Conservation (phyloP, 1,140 invertebrate genomes). For the Bombus waltoni region DNA sequence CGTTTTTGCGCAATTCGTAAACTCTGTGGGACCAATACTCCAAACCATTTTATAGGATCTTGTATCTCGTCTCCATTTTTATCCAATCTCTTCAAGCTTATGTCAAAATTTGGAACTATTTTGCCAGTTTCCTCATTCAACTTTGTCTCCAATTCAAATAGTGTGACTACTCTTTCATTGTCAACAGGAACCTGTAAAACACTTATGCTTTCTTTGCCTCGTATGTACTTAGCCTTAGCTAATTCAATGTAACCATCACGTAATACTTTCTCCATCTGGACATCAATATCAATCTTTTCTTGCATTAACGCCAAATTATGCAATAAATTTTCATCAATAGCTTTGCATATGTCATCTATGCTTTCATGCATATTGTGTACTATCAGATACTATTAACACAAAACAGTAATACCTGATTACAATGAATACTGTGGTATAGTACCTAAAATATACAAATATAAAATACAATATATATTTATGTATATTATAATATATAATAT, state of each 20-base stretch:
- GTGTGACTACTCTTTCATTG: conserved; percentile 79
- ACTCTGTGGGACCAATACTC: conserved; percentile 88
- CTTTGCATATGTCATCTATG: conserved; percentile 78
- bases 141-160: conserved; percentile 84
- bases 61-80: conserved; percentile 77
- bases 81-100: conserved; percentile 75
- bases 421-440: not conserved
- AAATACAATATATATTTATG: not conserved
- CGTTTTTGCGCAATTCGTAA: conserved; percentile 86
- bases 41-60: conserved; percentile 90
- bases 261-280: conserved; percentile 86
- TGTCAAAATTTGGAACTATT: conserved; percentile 70
- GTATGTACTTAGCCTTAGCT: conserved; percentile 88
- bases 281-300: conserved; percentile 85
- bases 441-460: conserved; percentile 12
- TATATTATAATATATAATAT: not conserved
- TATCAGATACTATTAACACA: not conserved
- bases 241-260: conserved; percentile 86
- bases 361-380: conserved; percentile 60
- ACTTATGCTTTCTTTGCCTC: conserved; percentile 87
- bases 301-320: conserved; percentile 87
- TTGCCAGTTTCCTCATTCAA: conserved; percentile 78
- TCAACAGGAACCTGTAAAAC: conserved; percentile 86
- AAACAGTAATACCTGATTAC: not conserved
- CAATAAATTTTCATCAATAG: conserved; percentile 85